These are phyloP conservation scores for Lepus americanus DNA, from an alignment of 2,113 vertebrate genomes.

Conservation along the genomic window DNA sequence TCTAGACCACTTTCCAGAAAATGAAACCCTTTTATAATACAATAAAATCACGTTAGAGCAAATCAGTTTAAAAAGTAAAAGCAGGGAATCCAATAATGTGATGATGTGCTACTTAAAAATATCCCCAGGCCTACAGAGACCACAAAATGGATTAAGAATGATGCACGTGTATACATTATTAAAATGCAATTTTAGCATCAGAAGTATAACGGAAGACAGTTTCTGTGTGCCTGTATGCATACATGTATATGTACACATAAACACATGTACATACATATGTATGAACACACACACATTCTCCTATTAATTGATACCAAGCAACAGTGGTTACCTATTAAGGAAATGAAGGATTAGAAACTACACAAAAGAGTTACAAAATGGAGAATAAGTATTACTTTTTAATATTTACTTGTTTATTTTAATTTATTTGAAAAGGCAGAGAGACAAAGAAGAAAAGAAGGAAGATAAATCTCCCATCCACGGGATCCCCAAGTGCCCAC, in stretches of 20 bases:
- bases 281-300: not conserved
- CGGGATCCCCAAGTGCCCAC: too few relatives aligned
- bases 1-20: constrained; percentile 47
- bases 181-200: not conserved
- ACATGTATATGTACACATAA: too few relatives aligned
- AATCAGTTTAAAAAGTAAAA: constrained; percentile 56
- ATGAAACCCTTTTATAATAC: constrained; percentile 51
- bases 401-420: too few relatives aligned
- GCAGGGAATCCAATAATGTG: constrained; percentile 8
- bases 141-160: constrained; percentile 19
- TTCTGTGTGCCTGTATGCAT: not conserved
- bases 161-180: not conserved
- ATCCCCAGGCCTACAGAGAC: constrained; percentile 23
- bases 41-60: constrained; percentile 44
- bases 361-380: not conserved
- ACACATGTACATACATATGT: too few relatives aligned
- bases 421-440: too few relatives aligned
- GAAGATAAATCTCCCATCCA: too few relatives aligned
- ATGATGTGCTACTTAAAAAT: constrained; percentile 61
- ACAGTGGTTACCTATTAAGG: not conserved
- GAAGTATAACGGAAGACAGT: constrained; percentile 23
- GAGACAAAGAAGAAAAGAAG: too few relatives aligned
- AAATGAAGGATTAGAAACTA: not conserved
- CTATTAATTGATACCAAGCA: not conserved
- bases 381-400: not conserved